phyloP scores from a whole-genome alignment of 2,113 vertebrate genomes.

The Engystomops pustulosus region DNA sequence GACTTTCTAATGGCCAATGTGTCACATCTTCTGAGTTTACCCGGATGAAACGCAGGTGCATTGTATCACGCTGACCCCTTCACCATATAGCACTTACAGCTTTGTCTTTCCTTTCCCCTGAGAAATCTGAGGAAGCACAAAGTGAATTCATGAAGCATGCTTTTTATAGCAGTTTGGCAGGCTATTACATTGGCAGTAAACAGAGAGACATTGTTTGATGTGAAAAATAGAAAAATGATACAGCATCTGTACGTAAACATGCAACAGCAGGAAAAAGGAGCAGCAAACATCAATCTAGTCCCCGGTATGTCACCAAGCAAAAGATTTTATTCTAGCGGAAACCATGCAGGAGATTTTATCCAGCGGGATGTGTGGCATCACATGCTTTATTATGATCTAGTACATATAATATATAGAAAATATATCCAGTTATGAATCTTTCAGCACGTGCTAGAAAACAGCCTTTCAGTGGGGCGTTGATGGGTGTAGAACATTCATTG shows the following conservation, averaged over 20 bases:
- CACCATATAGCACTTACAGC: not conserved
- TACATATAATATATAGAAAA: not conserved
- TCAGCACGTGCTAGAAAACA: not conserved
- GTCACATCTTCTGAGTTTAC: not conserved
- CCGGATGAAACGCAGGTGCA: not conserved
- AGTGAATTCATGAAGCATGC: conserved; percentile 39
- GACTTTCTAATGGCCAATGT: not conserved
- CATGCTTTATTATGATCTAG: not conserved
- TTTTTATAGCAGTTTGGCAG: conserved; percentile 53
- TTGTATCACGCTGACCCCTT: conserved; percentile 10
- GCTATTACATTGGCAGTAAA: conserved; percentile 51
- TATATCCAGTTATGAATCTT: not conserved
- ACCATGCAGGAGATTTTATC: conserved; percentile 3
- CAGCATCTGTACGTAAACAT: conserved; percentile 45
- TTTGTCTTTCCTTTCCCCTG: conserved; percentile 37
- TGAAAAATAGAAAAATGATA: conserved; percentile 48
- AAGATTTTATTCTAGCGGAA: not conserved
- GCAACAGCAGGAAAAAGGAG: conserved; percentile 21
- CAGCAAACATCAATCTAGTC: conserved; percentile 22
- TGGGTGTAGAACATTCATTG: not conserved
- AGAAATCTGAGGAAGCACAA: conserved; percentile 47
- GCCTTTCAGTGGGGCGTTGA: not conserved
- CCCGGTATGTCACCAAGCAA: not conserved
- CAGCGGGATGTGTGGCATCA: not conserved
- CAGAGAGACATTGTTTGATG: conserved; percentile 41